Percentiles rank a stretch among this genome's conserved stretches.
These are phyloP conservation scores for Lineus longissimus DNA, from an alignment of 1,140 invertebrate genomes.

Conservation along the genomic window DNA sequence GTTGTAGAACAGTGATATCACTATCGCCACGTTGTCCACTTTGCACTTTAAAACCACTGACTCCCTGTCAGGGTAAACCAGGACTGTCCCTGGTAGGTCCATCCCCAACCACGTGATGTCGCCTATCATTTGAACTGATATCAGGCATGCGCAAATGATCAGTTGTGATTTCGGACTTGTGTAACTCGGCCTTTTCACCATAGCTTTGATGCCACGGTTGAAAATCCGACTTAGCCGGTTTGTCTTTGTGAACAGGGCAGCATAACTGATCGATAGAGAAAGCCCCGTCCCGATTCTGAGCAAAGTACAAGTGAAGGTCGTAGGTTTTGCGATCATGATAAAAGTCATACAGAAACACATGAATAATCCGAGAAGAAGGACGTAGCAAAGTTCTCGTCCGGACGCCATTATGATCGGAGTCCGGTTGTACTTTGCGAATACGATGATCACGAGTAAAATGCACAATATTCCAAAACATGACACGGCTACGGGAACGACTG, in stretches of 20 bases:
- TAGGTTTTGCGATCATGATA: constrained; percentile 56
- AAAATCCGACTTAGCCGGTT: constrained; percentile 70
- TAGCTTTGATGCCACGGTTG: constrained; percentile 68
- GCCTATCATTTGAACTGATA: constrained; percentile 55
- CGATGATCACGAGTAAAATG: constrained; percentile 38
- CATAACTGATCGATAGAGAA: constrained; percentile 69
- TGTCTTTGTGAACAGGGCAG: constrained; percentile 73
- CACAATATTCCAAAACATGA: constrained; percentile 56
- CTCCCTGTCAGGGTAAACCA: constrained; percentile 36
- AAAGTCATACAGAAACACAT: constrained; percentile 48
- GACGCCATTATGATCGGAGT: constrained; percentile 54
- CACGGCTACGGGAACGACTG: constrained; percentile 59
- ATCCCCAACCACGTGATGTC: constrained; percentile 61
- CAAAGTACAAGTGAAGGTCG: constrained; percentile 61
- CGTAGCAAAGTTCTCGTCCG: constrained; percentile 51
- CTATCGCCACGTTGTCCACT: constrained; percentile 67
- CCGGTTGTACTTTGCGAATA: constrained; percentile 45
- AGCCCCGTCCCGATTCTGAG: constrained; percentile 65
- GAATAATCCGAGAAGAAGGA: constrained; percentile 51
- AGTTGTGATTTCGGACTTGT: constrained; percentile 91
- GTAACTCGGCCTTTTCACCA: constrained; percentile 83
- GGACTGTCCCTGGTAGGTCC: constrained; percentile 55
- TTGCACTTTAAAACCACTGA: constrained; percentile 63
- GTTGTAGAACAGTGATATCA: constrained; percentile 72
- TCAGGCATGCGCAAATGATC: constrained; percentile 77